Conservation (phyloP, 2,113 vertebrate genomes). For the Neodon shergylaensis region DNA sequence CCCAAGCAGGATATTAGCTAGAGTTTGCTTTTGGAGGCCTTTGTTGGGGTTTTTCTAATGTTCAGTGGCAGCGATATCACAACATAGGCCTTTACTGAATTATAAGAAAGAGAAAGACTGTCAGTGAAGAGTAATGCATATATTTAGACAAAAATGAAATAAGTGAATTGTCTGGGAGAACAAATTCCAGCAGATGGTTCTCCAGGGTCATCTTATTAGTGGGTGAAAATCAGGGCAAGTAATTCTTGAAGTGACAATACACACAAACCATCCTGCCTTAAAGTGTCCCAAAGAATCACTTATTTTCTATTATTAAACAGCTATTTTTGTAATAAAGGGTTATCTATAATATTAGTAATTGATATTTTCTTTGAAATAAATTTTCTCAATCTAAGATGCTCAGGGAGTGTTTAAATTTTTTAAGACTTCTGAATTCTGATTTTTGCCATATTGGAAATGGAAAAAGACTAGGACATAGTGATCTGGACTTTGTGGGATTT, state of each 20-base stretch:
- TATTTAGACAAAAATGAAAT: background rate
- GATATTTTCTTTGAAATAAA: constrained; percentile 72
- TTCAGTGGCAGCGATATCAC: background rate
- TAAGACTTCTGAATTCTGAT: constrained; percentile 49
- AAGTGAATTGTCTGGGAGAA: background rate
- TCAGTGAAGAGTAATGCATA: constrained; percentile 1
- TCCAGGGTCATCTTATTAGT: background rate
- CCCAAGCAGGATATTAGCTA: background rate
- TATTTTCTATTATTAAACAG: constrained; percentile 59
- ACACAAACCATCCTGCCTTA: constrained; percentile 21
- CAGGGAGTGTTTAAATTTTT: constrained; percentile 63
- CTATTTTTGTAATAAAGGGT: constrained; percentile 61
- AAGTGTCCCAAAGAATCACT: background rate
- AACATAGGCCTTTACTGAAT: background rate
- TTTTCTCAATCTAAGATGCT: constrained; percentile 64
- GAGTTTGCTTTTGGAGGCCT: background rate
- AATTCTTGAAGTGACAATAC: background rate
- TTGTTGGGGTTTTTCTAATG: constrained; percentile 35
- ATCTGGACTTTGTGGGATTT: background rate
- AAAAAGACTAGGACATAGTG: background rate
- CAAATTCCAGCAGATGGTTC: background rate
- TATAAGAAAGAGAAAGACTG: background rate
- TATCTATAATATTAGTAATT: constrained; percentile 63
- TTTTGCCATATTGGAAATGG: constrained; percentile 20
- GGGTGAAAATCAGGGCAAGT: background rate